Evolutionary conservation across 1,140 invertebrate species (phyloP), one percentile per base, ranked within the genome.

Genomic region (Neodiprion pinetum): DNA sequence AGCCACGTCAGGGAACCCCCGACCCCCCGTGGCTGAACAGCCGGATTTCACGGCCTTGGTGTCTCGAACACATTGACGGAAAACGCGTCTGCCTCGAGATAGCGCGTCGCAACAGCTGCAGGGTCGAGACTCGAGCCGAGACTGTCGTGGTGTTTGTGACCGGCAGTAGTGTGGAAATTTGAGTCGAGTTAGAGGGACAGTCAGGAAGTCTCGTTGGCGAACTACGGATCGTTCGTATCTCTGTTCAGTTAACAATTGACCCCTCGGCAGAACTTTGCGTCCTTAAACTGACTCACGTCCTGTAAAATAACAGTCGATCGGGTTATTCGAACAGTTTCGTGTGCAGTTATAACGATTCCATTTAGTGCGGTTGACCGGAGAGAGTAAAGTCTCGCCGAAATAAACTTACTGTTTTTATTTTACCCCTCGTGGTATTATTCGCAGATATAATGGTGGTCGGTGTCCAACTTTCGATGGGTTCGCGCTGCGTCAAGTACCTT

Each of bases 401-500:
- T 65, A 65, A 65, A 14, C 17, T 14, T 65, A 17, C 17, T 1
- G 61, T 65, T 65, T 65, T 65, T 3, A 65, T 65, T 65, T 14
- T 3, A 65, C 4, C 17, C 61, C 0, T 69, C 12, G 12, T 14
- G 14, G 21, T 50, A n/a, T 71, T 23, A 53, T 61, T 69, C 28
- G 23, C 10, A 70, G 75, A 68, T 9, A 47, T 40, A 40, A 86
- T 84, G 82, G 78, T 83, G n/a, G 74, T 76, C 53, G 70, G 67
- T 40, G 78, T 86, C 72, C 81, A 81, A 40, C 74, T 90, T 65
- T 86, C 90, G 50, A 78, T 85, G 71, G 88, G 89, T 76, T 89
- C 89, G 7, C 86, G 87, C 83, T 89, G 87, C 73, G 84, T 93
- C 72, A 93, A 93, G 84, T 93, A 91, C 81, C 86, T 93, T 71